A percentile compares a stretch with the other conserved stretches of the same genome.
These are phyloP conservation scores for Hymenochirus boettgeri DNA, from an alignment of 2,113 vertebrate genomes.

Conservation along the genomic window DNA sequence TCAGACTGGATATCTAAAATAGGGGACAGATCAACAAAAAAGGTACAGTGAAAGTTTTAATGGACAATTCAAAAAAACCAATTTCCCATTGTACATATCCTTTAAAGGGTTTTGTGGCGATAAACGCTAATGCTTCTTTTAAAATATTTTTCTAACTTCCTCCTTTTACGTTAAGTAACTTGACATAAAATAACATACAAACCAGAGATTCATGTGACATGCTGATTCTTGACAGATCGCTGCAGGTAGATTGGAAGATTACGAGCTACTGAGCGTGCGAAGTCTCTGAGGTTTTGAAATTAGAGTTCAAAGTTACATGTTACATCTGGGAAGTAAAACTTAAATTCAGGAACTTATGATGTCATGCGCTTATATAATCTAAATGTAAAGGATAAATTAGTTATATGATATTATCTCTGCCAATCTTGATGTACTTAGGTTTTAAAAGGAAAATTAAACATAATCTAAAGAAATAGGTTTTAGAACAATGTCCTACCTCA, in stretches of 20 bases:
- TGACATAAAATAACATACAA: slow-evolving; percentile 40
- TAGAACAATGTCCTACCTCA: too few species aligned
- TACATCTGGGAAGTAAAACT: slow-evolving; percentile 29
- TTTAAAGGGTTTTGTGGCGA: slow-evolving; percentile 32
- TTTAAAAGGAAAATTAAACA: too few species aligned
- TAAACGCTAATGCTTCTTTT: slow-evolving; percentile 20
- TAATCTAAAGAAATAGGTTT: too few species aligned
- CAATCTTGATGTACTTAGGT: too few species aligned
- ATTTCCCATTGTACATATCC: slow-evolving; percentile 12
- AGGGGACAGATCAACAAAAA: too few species aligned
- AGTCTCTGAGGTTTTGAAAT: slow-evolving; percentile 23
- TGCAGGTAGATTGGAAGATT: slow-evolving; percentile 38
- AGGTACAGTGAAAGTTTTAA: too few species aligned
- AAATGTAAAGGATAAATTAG: too few species aligned
- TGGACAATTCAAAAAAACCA: too few species aligned
- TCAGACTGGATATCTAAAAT: too few species aligned
- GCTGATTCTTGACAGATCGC: slow-evolving; percentile 29
- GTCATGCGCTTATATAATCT: slow-evolving; percentile 24
- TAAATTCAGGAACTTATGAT: slow-evolving; percentile 22
- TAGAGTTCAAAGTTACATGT: slow-evolving; percentile 15
- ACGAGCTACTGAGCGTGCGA: slow-evolving; percentile 25
- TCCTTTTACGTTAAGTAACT: slow-evolving; percentile 21
- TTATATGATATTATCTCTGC: too few species aligned
- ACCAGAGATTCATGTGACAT: slow-evolving; percentile 29
- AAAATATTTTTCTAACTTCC: slow-evolving; percentile 28